Conservation (phyloP, 2,888 invertebrate genomes). For the Gisinianus flammeolus region DNA sequence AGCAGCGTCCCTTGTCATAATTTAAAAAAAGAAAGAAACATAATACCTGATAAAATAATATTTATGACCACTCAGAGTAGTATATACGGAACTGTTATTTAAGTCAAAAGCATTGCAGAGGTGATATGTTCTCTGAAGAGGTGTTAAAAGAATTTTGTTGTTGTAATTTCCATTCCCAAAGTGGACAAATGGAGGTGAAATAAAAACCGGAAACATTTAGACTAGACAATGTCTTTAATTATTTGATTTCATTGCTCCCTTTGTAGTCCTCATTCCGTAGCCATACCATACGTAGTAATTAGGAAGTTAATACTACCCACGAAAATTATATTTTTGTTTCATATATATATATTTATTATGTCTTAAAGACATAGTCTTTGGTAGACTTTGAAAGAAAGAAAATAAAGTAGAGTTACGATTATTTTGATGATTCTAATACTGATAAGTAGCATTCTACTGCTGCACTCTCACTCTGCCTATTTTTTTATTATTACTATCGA, state of each 20-base stretch:
- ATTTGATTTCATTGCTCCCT: constrained; percentile 1
- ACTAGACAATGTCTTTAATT: constrained; percentile 28
- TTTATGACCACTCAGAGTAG: constrained; percentile 29
- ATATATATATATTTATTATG: too few species aligned
- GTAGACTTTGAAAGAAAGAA: too few species aligned
- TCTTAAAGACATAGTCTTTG: too few species aligned
- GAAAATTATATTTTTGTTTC: too few species aligned
- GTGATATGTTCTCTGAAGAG: constrained; percentile 28
- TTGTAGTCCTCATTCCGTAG: too few species aligned
- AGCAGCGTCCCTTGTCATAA: constrained; percentile 25
- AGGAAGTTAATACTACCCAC: too few species aligned
- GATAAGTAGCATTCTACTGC: too few species aligned
- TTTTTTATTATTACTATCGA: too few species aligned
- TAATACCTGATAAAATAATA: constrained; percentile 32
- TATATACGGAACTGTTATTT: constrained; percentile 33
- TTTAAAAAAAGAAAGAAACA: constrained; percentile 26
- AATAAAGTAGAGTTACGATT: too few species aligned
- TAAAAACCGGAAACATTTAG: constrained; percentile 35
- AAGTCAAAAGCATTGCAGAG: constrained; percentile 26
- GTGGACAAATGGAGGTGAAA: constrained; percentile 27
- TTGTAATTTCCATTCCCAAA: constrained; percentile 20
- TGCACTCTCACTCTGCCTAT: too few species aligned
- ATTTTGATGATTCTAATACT: too few species aligned
- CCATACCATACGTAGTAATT: too few species aligned
- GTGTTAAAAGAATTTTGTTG: constrained; percentile 37